Conservation (phyloP, 2,888 invertebrate species). For the Drosophila anceps region DNA sequence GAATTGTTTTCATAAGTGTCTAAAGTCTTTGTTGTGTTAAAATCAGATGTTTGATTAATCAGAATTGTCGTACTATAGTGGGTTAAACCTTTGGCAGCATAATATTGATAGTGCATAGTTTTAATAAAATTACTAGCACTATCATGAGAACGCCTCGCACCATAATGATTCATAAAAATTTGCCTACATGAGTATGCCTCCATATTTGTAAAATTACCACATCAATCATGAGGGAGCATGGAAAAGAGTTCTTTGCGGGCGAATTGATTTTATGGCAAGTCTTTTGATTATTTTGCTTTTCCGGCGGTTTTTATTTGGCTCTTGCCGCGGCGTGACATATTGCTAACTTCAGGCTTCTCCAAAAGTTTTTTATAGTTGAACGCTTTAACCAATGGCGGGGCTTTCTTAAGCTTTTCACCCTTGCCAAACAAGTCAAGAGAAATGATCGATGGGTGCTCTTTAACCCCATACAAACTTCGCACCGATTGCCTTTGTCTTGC, state of each 20-base stretch:
- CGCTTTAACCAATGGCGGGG: background rate
- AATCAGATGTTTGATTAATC: background rate
- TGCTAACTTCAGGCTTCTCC: background rate
- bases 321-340: background rate
- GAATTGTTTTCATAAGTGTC: background rate
- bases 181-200: background rate
- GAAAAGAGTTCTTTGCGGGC: background rate
- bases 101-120: background rate
- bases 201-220: background rate
- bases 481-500: background rate
- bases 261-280: background rate
- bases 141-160: too few species aligned
- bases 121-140: background rate
- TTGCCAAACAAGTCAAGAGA: constrained; percentile 14
- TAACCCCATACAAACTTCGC: constrained; percentile 1
- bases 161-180: background rate
- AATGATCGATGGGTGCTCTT: background rate
- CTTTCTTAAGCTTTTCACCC: constrained; percentile 6
- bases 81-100: background rate
- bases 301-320: background rate
- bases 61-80: background rate
- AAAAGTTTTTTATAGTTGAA: constrained; percentile 15
- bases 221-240: background rate
- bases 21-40: background rate
- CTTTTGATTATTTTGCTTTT: background rate